phyloP scores from a whole-genome alignment of 2,113 vertebrate genomes.

The Columbina picui region DNA sequence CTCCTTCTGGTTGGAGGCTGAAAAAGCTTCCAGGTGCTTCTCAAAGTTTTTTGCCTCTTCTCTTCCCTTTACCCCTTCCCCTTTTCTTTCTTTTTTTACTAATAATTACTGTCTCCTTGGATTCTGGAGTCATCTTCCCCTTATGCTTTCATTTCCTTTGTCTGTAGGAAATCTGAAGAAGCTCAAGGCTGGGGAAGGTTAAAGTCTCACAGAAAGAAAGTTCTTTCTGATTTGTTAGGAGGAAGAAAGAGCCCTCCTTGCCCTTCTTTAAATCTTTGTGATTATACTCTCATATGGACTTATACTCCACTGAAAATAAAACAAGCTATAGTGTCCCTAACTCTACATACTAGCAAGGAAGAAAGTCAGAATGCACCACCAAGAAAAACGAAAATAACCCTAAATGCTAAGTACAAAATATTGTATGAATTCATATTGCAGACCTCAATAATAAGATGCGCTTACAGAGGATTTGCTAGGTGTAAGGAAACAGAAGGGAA shows the following conservation, averaged over 20 bases:
- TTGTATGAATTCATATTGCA: background rate
- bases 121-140: background rate
- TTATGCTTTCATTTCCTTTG: background rate
- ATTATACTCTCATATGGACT: background rate
- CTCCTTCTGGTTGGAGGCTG: background rate
- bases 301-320: background rate
- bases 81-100: background rate
- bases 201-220: background rate
- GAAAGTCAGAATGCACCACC: background rate
- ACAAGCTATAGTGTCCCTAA: background rate
- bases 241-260: background rate
- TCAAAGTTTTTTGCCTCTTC: no score
- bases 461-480: background rate
- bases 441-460: background rate
- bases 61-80: background rate
- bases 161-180: background rate
- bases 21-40: slow-evolving; percentile 32
- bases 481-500: background rate
- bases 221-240: background rate
- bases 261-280: background rate
- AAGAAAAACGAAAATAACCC: background rate
- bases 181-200: background rate
- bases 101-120: background rate
- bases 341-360: background rate
- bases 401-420: background rate